These are phyloP conservation scores for Leptodactylus fallax DNA, from an alignment of 2,797 vertebrate species.

Conservation along the genomic window DNA sequence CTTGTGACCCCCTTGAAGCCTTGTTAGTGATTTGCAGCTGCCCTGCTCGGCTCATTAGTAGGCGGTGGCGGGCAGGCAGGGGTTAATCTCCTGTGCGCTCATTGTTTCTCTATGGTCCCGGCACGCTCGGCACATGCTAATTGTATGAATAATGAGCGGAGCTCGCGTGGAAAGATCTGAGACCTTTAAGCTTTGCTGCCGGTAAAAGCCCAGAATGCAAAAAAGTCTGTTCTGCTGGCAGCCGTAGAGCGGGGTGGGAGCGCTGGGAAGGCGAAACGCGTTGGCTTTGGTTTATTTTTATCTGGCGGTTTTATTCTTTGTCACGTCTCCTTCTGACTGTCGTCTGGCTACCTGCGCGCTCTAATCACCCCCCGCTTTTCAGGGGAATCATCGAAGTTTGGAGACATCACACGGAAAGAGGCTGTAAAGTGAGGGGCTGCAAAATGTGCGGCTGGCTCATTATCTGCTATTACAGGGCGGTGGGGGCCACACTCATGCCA, in stretches of 20 bases:
- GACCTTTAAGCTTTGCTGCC: slow-evolving; percentile 63
- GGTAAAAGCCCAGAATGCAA: slow-evolving; percentile 69
- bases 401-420: not conserved
- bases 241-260: slow-evolving; percentile 17
- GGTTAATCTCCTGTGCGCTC: slow-evolving; percentile 42
- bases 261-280: not conserved
- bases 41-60: slow-evolving; percentile 1
- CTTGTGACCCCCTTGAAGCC: not conserved
- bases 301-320: not conserved
- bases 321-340: not conserved
- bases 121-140: slow-evolving; percentile 64
- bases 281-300: slow-evolving; percentile 32
- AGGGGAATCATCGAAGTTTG: not conserved
- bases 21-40: too few relatives aligned
- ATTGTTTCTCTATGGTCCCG: slow-evolving; percentile 51
- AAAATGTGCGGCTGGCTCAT: not conserved
- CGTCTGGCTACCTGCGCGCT: not conserved
- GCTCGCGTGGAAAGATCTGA: slow-evolving; percentile 69
- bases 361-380: not conserved
- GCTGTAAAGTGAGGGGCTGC: not conserved
- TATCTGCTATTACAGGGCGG: not conserved
- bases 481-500: not conserved
- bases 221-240: slow-evolving; percentile 65
- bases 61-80: not conserved
- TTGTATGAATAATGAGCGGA: slow-evolving; percentile 74